These are phyloP conservation scores for Drosophila repleta DNA, from an alignment of 1,140 invertebrate genomes.

Conservation along the genomic window DNA sequence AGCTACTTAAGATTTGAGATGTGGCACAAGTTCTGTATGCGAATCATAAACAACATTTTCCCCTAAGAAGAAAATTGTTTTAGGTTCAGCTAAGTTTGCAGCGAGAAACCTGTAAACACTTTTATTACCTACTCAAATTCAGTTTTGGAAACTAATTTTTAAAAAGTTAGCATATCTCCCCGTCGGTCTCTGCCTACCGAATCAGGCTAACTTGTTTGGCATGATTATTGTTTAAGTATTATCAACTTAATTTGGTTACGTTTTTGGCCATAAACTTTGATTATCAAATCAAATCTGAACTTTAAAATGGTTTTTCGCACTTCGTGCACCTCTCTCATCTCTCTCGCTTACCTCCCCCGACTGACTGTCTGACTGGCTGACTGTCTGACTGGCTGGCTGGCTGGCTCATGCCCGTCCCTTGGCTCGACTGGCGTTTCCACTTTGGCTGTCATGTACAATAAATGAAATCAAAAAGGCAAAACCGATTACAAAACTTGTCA, in stretches of 20 bases:
- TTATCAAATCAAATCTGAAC: slow-evolving; percentile 17
- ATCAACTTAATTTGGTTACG: background rate
- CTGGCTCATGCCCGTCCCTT: background rate
- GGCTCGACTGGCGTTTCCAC: background rate
- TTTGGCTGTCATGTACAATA: slow-evolving; percentile 57
- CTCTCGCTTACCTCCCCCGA: background rate
- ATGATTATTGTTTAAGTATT: slow-evolving; percentile 1
- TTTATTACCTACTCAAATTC: too few relatives aligned
- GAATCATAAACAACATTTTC: too few relatives aligned
- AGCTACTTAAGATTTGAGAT: too few relatives aligned
- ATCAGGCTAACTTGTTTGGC: background rate
- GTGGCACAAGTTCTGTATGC: too few relatives aligned
- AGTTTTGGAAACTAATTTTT: too few relatives aligned
- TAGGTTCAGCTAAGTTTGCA: too few relatives aligned
- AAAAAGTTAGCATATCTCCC: too few relatives aligned
- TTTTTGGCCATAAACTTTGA: slow-evolving; percentile 8
- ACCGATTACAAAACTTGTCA: slow-evolving; percentile 78
- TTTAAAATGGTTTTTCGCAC: slow-evolving; percentile 16
- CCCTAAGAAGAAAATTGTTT: too few relatives aligned
- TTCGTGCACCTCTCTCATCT: too few relatives aligned
- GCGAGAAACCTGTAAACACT: too few relatives aligned
- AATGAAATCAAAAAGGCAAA: slow-evolving; percentile 74
- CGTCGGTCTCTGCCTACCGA: background rate
- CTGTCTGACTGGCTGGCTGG: too few relatives aligned
- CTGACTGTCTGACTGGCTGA: too few relatives aligned